Base-by-base conservation (phyloP, 2,113 vertebrate genomes). In the Cyanoliseus patagonus region DNA sequence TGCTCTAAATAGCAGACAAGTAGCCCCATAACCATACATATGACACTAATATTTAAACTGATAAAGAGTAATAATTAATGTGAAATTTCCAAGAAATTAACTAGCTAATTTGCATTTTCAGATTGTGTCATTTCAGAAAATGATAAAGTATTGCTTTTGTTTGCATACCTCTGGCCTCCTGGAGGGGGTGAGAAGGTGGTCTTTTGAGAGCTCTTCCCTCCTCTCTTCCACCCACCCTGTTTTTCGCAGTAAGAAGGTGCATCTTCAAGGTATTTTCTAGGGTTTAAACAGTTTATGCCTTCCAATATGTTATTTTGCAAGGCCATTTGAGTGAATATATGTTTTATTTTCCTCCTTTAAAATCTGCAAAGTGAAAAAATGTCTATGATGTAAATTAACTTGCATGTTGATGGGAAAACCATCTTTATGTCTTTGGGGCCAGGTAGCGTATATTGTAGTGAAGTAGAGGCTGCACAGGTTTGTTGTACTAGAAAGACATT, bases 21-120 rank as follows among this genome's bases (percentile, higher is more conserved):
- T 68, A n/a, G 92, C 92, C 93, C 83, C 20, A 4, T n/a, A 53
- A 69, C 49, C 1, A 1, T 15, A 10, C 49, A 49, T 49, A 17
- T 81, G 92, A 95, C 87, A 70, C 82, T 1, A 4, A 17, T 52
- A 51, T 25, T 17, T 46, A 33, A 51, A 57, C 88, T 20, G 93
- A 78, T 88, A 64, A 55, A 83, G 92, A 90, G 90, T 52, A 75
- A 78, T 88, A 93, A 96, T 93, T 94, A 95, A 89, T 44, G 89
- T 42, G 68, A 6, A 49, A 83, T 41, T 61, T 28, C 63, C 37
- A 24, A 37, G 59, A 11, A 77, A 88, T 93, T 64, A 94, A 10
- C n/a, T 2, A 31, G 68, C 93, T 95, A n/a, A 78, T 96, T 92
- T 92, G 94, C 92, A 75, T 86, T 46, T 91, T 31, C n/a, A 44